Percentiles rank a stretch among this genome's conserved stretches.
These are phyloP conservation scores for Himalopsyche kuldschensis DNA, from an alignment of 2,888 invertebrate species.

Conservation along the genomic window DNA sequence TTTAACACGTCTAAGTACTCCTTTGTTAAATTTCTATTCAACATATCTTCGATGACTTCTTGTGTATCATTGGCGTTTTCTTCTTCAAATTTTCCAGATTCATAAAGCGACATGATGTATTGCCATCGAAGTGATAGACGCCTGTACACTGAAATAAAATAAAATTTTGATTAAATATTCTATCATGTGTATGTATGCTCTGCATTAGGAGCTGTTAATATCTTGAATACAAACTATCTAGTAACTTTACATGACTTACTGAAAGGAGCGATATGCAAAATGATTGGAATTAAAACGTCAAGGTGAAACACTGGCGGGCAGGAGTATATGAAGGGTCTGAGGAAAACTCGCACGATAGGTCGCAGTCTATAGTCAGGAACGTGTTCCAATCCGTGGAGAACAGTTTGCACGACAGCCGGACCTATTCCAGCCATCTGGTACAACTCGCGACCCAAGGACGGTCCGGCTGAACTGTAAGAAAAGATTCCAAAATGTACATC, in stretches of 20 bases:
- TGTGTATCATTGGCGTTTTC: conserved; percentile 75
- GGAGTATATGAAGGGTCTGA: conserved; percentile 82
- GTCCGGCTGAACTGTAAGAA: conserved; percentile 63
- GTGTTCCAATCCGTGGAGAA: conserved; percentile 68
- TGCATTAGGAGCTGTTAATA: not conserved
- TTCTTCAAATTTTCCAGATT: conserved; percentile 75
- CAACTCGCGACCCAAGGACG: conserved; percentile 82
- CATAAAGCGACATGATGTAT: conserved; percentile 74
- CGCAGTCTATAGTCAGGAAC: conserved; percentile 86
- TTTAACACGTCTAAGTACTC: conserved; percentile 86
- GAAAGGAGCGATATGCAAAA: conserved; percentile 76
- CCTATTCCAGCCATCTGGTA: conserved; percentile 78
- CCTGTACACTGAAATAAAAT: conserved; percentile 59
- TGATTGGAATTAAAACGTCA: conserved; percentile 75
- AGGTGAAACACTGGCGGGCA: conserved; percentile 83
- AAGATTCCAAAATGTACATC: not conserved
- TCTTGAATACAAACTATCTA: not conserved
- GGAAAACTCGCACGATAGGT: conserved; percentile 78
- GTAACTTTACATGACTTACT: conserved; percentile 59
- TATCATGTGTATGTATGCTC: not conserved
- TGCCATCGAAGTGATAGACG: conserved; percentile 78
- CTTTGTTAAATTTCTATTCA: conserved; percentile 81
- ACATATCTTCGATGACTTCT: conserved; percentile 83
- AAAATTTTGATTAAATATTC: not conserved
- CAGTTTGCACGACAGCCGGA: conserved; percentile 70